Percentiles rank a stretch among this genome's conserved stretches.
Conservation (phyloP, 2,797 vertebrate genomes). For the Myotis myotis region DNA sequence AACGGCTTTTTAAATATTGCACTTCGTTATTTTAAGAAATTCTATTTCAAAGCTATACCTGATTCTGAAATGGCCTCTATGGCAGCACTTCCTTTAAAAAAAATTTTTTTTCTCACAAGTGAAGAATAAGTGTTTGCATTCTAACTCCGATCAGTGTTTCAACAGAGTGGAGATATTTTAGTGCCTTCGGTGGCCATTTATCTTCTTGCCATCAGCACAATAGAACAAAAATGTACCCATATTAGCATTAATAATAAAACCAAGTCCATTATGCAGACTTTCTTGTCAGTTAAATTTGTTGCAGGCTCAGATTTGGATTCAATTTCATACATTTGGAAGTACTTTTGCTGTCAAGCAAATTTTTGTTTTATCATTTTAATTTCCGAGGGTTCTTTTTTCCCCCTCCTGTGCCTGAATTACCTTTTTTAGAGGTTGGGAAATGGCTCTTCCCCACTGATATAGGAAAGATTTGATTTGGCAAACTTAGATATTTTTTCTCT, state of each 20-base stretch:
- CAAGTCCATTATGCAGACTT: constrained; percentile 71
- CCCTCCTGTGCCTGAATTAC: constrained; percentile 62
- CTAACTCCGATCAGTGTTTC: constrained; percentile 49
- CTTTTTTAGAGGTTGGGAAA: constrained; percentile 65
- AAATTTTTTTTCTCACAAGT: neutral
- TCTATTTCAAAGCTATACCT: constrained; percentile 16
- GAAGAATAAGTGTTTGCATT: constrained; percentile 43
- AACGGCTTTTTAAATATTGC: neutral
- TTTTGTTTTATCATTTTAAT: constrained; percentile 79
- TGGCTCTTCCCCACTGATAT: constrained; percentile 17
- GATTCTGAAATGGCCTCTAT: constrained; percentile 28
- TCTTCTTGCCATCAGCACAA: constrained; percentile 56
- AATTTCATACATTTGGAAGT: constrained; percentile 73
- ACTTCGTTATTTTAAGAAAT: constrained; percentile 31
- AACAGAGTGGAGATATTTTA: constrained; percentile 45
- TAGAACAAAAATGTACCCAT: constrained; percentile 57
- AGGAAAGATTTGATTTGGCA: constrained; percentile 71
- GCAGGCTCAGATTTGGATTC: constrained; percentile 69
- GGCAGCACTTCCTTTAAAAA: neutral
- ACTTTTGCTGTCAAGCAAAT: constrained; percentile 69
- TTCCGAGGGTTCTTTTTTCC: neutral
- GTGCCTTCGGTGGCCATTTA: constrained; percentile 51
- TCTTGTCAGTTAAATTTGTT: constrained; percentile 75
- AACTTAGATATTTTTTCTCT: constrained; percentile 57
- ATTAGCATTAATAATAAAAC: constrained; percentile 77